These are phyloP conservation scores for Cheilinus undulatus DNA, from an alignment of 2,113 vertebrate species.

Conservation along the genomic window DNA sequence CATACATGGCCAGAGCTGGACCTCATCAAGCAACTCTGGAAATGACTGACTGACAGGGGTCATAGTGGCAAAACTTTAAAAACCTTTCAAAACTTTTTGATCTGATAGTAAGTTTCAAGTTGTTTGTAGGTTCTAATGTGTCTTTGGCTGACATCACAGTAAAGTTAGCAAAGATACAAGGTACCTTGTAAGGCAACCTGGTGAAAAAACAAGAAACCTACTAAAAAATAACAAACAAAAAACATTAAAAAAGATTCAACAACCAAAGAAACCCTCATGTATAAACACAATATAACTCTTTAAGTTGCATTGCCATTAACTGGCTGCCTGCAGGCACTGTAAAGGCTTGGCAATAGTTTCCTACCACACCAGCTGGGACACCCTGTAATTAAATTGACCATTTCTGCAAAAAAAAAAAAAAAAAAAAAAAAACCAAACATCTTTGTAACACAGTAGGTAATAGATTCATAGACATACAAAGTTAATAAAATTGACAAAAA, in stretches of 20 bases:
- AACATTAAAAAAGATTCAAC: conserved; percentile 29
- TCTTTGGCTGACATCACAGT: conserved; percentile 82
- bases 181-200: conserved; percentile 78
- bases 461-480: conserved; percentile 33
- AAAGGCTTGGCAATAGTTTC: conserved; percentile 37
- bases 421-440: too few relatives aligned
- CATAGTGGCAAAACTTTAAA: conserved; percentile 8
- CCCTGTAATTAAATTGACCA: conserved; percentile 15
- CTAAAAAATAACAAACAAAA: conserved; percentile 38
- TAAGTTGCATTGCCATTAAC: conserved; percentile 41
- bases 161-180: conserved; percentile 71
- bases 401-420: conserved; percentile 11
- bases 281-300: conserved; percentile 45
- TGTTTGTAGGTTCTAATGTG: conserved; percentile 68
- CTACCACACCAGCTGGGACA: conserved; percentile 16
- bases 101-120: conserved; percentile 57
- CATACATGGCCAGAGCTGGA: conserved; percentile 23
- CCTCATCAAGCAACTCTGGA: not conserved
- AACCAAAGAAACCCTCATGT: conserved; percentile 31
- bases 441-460: conserved; percentile 32
- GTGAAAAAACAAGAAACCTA: conserved; percentile 69
- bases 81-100: not conserved
- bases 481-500: conserved; percentile 20
- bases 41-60: conserved; percentile 10
- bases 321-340: conserved; percentile 64